Evolutionary conservation across 2,113 vertebrate species (phyloP), one percentile per base, ranked within the genome.

Genomic region (Talpa occidentalis): DNA sequence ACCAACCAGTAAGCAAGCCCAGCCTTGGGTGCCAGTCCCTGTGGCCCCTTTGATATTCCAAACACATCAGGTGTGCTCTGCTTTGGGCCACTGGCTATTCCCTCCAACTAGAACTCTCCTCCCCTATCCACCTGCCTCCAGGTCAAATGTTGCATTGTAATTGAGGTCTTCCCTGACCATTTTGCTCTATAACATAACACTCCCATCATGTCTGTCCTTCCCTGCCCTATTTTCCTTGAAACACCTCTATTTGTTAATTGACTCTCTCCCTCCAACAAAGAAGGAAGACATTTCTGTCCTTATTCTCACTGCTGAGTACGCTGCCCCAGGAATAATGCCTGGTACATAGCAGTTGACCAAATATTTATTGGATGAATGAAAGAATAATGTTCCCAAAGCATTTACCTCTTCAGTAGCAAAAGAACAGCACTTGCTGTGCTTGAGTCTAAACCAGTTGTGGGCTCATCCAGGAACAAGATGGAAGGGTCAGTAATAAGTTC

Each of bases 391-490:
- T 96, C 59, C 42, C 76, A 56, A 8, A 32, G 16, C 32, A 32
- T 19, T 97, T 95, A 99, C 99, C 99, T 99, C 97, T 99, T 99
- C 60, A 99, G 98, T 11, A 99, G 97, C 93, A 98, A 95, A 9
- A 99, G 98, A 30, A 99, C 99, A 37, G 99, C 99, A 6, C 99
- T 99, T 16, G 99, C 99, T 1, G 99, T 99, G 97, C 99, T 99
- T 10, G 99, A 98, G 54, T 99, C 99, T n/a, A 99, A 97, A 2
- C 99, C 99, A 0, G 99, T 99, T 21, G 99, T 99, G 30, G 99
- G 99, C 89, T 99, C 99, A 87, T 99, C 99, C 97, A 99, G 97
- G 96, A 99, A 99, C 44, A 99, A 97, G 84, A 99, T 98, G 0
- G 98, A 96, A 7, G 99, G 99, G 91, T 99, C 99, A 0, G 98